Percentiles rank a stretch among this genome's conserved stretches.
phyloP scores from a whole-genome alignment of 2,113 vertebrate genomes.

The Crotalus viridis region DNA sequence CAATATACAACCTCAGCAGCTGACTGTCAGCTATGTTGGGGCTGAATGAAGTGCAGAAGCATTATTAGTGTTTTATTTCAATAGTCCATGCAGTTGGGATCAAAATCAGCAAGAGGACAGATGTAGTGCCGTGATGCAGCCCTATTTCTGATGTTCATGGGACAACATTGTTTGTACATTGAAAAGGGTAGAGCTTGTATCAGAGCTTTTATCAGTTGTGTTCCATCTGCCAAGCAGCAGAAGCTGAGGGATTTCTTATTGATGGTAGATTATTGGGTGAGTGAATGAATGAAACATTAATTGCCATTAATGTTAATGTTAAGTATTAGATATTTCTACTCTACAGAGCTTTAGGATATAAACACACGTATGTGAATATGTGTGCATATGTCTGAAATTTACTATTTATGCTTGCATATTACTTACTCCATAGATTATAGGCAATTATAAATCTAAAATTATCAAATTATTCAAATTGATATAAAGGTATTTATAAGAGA shows the following conservation, averaged over 20 bases:
- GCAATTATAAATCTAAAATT: not conserved
- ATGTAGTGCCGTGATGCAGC: not conserved
- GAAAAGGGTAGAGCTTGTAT: not conserved
- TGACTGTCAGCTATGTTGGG: not conserved
- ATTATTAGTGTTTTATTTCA: not conserved
- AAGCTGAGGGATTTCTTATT: not conserved
- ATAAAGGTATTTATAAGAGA: not conserved
- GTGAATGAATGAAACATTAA: not conserved
- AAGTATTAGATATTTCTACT: not conserved
- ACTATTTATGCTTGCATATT: not conserved
- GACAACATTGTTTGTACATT: not conserved
- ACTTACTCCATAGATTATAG: not conserved
- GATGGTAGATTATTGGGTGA: not conserved
- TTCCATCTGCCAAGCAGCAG: not conserved
- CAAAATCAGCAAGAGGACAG: not conserved
- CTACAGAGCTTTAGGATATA: not conserved
- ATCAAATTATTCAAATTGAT: not conserved
- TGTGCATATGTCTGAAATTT: not conserved
- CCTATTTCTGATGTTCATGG: not conserved
- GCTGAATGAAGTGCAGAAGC: not conserved
- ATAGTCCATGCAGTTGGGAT: not conserved
- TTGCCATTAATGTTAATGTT: not conserved
- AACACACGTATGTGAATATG: not conserved
- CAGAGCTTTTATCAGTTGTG: not conserved
- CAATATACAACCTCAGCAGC: not conserved